A percentile compares a stretch with the other conserved stretches of the same genome.
Evolutionary conservation across 2,113 vertebrate species (phyloP).

Genomic region (Lichenostomus cassidix): DNA sequence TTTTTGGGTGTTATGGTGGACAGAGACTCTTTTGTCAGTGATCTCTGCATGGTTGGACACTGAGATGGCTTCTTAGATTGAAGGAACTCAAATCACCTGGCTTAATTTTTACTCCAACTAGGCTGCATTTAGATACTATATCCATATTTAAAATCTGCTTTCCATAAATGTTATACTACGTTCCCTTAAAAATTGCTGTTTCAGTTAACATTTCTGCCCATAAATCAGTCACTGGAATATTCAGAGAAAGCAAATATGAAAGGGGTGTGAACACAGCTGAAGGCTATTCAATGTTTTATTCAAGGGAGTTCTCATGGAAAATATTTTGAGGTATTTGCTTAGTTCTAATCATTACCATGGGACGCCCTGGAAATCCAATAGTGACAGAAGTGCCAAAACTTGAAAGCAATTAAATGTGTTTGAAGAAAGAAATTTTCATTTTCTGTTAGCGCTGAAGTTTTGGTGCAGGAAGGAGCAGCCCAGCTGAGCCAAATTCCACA

Average conservation of each 20-base stretch:
- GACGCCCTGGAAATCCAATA: conserved; percentile 43
- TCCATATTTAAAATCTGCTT: conserved; percentile 28
- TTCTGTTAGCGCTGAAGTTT: not conserved
- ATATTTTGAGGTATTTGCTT: conserved; percentile 68
- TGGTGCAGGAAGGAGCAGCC: conserved; percentile 20
- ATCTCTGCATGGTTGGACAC: not conserved
- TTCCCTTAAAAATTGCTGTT: conserved; percentile 47
- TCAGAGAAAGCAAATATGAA: conserved; percentile 66
- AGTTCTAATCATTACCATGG: conserved; percentile 67
- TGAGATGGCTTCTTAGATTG: not conserved
- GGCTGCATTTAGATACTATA: not conserved
- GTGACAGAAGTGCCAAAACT: conserved; percentile 60
- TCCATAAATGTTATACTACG: conserved; percentile 37
- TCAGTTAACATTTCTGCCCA: conserved; percentile 58
- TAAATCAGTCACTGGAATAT: conserved; percentile 68
- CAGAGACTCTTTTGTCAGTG: not conserved
- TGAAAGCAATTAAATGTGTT: conserved; percentile 56
- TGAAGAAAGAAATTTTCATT: conserved; percentile 40
- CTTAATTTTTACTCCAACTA: not conserved
- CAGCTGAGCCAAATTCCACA: conserved; percentile 7
- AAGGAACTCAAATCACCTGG: not conserved
- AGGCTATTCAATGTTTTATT: conserved; percentile 68
- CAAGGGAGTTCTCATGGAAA: conserved; percentile 59
- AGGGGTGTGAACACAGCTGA: conserved; percentile 67
- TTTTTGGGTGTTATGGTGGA: not conserved